These are phyloP conservation scores for Octodon degus DNA, from an alignment of 2,113 vertebrate species.

Conservation along the genomic window DNA sequence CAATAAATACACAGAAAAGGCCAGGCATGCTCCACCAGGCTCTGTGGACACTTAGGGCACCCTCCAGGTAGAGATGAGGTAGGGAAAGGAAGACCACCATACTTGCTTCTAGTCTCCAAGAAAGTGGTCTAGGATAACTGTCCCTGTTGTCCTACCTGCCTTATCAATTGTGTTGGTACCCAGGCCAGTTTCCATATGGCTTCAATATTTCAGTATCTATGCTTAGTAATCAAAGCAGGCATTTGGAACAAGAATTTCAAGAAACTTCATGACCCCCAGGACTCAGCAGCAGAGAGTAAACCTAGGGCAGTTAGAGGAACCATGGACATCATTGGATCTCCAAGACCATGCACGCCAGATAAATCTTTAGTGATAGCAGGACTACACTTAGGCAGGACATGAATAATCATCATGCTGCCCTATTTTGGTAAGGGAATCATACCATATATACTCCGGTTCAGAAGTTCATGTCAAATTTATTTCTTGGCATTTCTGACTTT, in stretches of 20 bases:
- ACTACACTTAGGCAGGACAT: slow-evolving; percentile 5
- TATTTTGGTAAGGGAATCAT: neutral
- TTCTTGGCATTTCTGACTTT: slow-evolving; percentile 31
- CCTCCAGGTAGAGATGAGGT: neutral
- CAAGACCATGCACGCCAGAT: neutral
- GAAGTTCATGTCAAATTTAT: slow-evolving; percentile 45
- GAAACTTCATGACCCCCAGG: neutral
- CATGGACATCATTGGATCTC: neutral
- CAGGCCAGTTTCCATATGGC: neutral
- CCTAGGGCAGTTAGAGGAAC: neutral
- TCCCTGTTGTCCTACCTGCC: neutral
- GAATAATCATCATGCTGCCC: slow-evolving; percentile 20
- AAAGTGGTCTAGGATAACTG: neutral
- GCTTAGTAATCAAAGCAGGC: slow-evolving; percentile 21
- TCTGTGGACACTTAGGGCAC: neutral
- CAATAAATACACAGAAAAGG: slow-evolving; percentile 11
- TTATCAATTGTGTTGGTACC: neutral
- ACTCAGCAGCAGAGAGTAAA: neutral
- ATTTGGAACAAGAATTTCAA: slow-evolving; percentile 53
- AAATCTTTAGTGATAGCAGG: neutral
- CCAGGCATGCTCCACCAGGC: neutral
- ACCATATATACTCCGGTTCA: neutral
- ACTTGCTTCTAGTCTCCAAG: neutral
- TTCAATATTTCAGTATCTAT: neutral
- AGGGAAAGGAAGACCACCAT: neutral